Base-by-base conservation (phyloP, 2,888 invertebrate genomes). In the Lasius fuliginosus region DNA sequence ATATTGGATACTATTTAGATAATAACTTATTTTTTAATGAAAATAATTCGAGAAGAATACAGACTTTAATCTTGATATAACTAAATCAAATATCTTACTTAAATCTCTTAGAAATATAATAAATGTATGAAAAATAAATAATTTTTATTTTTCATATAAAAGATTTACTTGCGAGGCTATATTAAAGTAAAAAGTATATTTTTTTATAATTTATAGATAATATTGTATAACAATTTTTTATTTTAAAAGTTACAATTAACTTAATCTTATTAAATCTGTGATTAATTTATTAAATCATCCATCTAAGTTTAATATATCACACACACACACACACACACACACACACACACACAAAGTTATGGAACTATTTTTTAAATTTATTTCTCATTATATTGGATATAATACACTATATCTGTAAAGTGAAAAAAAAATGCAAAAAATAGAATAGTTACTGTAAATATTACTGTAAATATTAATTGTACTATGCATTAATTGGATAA, bases 391-490 rank as follows among this genome's bases (percentile, higher is more conserved):
- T 3, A 65, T 53, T 18, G 9, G 1, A 12, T 58, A n/a, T 2
- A 56, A 40, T 27, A 27, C 9, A 3, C 5, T 9, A 30, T 56
- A 64, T 33, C 15, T n/a, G 3, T 46, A 75, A 23, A 33, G 1
- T 56, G 9, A 18, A 46, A 9, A 46, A 9, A 62, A n/a, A 27
- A 1, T 74, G 12, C 12, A 9, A 64, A 15, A 15, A 23, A 49
- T 75, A 23, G 12, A 3, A 42, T 73, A 30, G 18, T 53, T 18
- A 42, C 11, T 56, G 40, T 42, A 73, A 73, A 58, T 73, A 58
- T 23, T 23, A 23, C 23, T 23, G 23, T 33, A 33, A 3, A 33
- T 33, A 36, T 40, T 58, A 12, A 3, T 6, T 62, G 1, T 60
- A 33, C 6, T 30, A 46, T 33, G 15, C 3, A 15, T 33, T 42